phyloP scores from a whole-genome alignment of 2,888 invertebrate species.

The Apamea epomidion region DNA sequence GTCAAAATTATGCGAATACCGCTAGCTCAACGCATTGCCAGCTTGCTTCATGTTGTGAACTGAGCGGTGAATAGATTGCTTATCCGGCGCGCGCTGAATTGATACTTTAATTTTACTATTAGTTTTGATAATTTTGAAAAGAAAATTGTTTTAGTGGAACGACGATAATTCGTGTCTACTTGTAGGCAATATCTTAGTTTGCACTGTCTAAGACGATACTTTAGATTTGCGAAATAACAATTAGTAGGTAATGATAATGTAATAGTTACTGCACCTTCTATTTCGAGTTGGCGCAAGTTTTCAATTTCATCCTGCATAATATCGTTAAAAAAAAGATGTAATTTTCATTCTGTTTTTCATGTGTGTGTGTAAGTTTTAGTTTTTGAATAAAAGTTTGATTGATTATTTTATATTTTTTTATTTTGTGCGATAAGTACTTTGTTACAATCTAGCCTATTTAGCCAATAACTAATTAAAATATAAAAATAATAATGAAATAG shows the following conservation, averaged over 20 bases:
- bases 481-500: too few relatives aligned
- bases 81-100: not conserved
- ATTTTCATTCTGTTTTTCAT: not conserved
- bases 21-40: not conserved
- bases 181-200: too few relatives aligned
- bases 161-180: too few relatives aligned
- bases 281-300: not conserved
- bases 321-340: not conserved
- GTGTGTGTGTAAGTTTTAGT: not conserved
- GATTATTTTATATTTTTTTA: not conserved
- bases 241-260: not conserved
- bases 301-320: not conserved
- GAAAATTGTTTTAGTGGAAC: too few relatives aligned
- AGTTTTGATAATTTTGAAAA: too few relatives aligned
- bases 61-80: not conserved
- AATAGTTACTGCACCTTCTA: not conserved
- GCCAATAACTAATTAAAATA: not conserved
- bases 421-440: not conserved
- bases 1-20: not conserved
- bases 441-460: not conserved
- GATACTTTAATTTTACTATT: too few relatives aligned
- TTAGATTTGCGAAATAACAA: not conserved
- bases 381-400: not conserved
- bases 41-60: not conserved
- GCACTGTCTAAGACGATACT: too few relatives aligned